Conservation (phyloP, 2,888 invertebrate species). For the Cylindroiulus punctatus region DNA sequence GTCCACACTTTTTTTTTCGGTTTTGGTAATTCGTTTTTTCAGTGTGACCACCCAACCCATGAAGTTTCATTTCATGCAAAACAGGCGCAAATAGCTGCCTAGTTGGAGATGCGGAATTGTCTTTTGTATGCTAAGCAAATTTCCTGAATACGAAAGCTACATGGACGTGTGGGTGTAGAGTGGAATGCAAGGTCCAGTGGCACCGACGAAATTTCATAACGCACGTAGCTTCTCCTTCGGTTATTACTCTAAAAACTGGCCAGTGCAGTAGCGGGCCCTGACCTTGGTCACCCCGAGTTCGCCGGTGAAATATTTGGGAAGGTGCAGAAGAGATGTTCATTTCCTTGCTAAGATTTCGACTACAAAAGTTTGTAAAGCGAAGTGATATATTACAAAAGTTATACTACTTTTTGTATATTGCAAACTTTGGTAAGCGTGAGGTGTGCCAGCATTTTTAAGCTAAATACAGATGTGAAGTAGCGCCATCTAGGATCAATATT, state of each 20-base stretch:
- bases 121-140: slow-evolving; percentile 35
- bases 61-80: slow-evolving; percentile 43
- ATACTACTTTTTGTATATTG: too few species aligned
- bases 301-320: not conserved
- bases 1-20: not conserved
- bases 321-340: not conserved
- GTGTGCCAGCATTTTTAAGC: too few species aligned
- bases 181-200: slow-evolving; percentile 19
- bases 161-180: not conserved
- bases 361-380: too few species aligned
- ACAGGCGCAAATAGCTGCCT: slow-evolving; percentile 37
- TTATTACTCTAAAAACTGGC: slow-evolving; percentile 9
- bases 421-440: too few species aligned
- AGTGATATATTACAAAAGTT: too few species aligned
- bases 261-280: not conserved
- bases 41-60: slow-evolving; percentile 13
- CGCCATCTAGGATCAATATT: too few species aligned
- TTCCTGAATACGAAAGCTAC: slow-evolving; percentile 7
- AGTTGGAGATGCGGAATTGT: slow-evolving; percentile 39
- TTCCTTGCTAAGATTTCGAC: too few species aligned
- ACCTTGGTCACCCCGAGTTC: not conserved
- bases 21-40: not conserved
- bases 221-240: not conserved
- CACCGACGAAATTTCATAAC: not conserved
- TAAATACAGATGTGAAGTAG: too few species aligned